Evolutionary conservation across 2,888 invertebrate species (phyloP), one percentile per base, ranked within the genome.

Genomic region (Thereva unica): DNA sequence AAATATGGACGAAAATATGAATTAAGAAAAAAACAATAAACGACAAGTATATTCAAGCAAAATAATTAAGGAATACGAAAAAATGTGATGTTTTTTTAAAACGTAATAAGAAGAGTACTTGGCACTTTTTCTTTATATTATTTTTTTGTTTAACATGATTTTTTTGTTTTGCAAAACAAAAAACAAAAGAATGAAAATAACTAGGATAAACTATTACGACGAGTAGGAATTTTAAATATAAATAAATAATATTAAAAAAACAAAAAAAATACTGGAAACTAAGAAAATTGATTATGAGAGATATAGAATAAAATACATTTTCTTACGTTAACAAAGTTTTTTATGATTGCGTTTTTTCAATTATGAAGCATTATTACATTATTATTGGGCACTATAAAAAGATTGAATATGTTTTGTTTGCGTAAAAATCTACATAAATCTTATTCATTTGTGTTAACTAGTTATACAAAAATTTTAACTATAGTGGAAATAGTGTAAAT

Each of bases 1-100:
- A 2, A 23, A 23, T 23, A 23, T 23, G 23, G 23, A 23, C 23
- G 23, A 23, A 61, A 61, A 45, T 49, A 49, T 61, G 41, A 40
- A 41, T 50, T 40, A 41, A 41, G 40, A 61, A 50, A 49, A 49
- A 59, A 61, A 61, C 61, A 61, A 23, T 23, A 23, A 23, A 23
- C 23, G 23, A 23, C 23, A 23, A 23, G 23, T 23, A 23, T 23
- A 23, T 23, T 23, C 23, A 23, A 23, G 23, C 23, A 23, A 23
- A 23, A 23, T 23, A 23, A 23, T 23, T 23, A 23, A 50, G 61
- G 61, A 61, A 61, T 61, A 50, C 50, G 61, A 61, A 61, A 23
- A 49, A 61, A 50, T 61, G 61, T 61, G 61, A 61, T 61, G 61
- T 61, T 61, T 61, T 61, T 61, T 45, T 59, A 59, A n/a, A 61